Evolutionary conservation across 2,888 invertebrate species (phyloP).

Genomic region (Eledona agricola): DNA sequence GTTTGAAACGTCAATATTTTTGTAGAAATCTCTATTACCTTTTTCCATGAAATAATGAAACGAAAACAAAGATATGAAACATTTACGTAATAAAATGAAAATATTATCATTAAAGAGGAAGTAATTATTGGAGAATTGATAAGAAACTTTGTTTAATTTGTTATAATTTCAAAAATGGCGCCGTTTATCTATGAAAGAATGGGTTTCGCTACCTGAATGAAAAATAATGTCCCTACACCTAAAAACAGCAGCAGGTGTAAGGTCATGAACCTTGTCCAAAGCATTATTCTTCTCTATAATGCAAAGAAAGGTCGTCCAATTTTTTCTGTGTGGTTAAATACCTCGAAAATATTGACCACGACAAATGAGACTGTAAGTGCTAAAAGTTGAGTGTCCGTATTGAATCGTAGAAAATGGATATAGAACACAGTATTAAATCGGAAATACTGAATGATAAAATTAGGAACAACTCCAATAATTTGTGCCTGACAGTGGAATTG

Average conservation of each 20-base stretch:
- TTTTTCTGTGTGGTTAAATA: constrained; percentile 18
- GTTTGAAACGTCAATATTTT: no score
- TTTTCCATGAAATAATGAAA: no score
- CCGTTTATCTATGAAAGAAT: constrained; percentile 4
- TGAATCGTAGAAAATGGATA: constrained; percentile 46
- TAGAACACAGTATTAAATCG: constrained; percentile 58
- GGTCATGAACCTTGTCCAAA: constrained; percentile 61
- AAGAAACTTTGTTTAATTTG: neutral
- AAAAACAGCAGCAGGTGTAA: constrained; percentile 55
- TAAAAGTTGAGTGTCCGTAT: constrained; percentile 20
- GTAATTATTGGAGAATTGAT: no score
- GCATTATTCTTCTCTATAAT: constrained; percentile 53
- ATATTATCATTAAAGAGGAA: no score
- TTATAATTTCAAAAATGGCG: constrained; percentile 19
- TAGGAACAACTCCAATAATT: constrained; percentile 53
- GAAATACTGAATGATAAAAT: constrained; percentile 52
- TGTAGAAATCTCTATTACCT: no score
- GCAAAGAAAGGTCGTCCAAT: constrained; percentile 53
- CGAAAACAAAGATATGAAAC: no score
- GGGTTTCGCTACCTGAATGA: constrained; percentile 13
- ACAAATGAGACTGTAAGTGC: constrained; percentile 16
- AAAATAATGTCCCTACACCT: constrained; percentile 30
- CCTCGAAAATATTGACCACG: neutral
- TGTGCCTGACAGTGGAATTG: constrained; percentile 78
- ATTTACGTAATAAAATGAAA: no score